Base-by-base conservation (phyloP, 1,140 invertebrate genomes). In the Dinothrombium tinctorium region DNA sequence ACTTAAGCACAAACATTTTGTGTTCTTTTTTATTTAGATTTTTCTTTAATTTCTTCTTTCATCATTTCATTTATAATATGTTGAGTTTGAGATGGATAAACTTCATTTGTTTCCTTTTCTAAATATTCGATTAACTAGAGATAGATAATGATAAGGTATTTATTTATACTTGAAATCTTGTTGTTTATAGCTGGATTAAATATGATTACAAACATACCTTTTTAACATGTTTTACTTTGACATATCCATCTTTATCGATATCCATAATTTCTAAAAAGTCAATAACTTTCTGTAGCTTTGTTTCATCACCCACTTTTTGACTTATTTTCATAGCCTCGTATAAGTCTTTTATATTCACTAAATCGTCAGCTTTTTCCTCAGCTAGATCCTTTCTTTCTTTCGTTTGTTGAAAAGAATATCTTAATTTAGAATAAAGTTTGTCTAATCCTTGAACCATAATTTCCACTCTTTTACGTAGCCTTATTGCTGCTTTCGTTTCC, bases 381-480 rank as follows among this genome's bases (percentile, higher is more conserved):
- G 29, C 32, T 28, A 14, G 24, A 24, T 40, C 39, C 25, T 40
- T 35, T 4, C 37, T 37, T 26, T 39, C 41, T 20, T 40, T 44
- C 31, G 14, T 15, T n/a, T 46, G 25, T 33, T 44, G 3, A 20
- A 36, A 26, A 26, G 33, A 12, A 23, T 46, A 14, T 15, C 40
- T 43, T 2, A 49, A 32, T 23, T 20, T 14, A 9, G 6, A n/a
- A 20, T 45, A 36, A 21, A 25, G 71, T 0, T 59, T 59, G 54
- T 90, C 84, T 62, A 90, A 65, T 51, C 86, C 78, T 7, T 57
- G 59, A 35, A 94, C 83, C 75, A 94, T 83, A 43, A 73, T 78
- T 56, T 83, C 80, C 0, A 95, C 76, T 26, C 53, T 72, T 65
- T 54, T 76, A 53, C 58, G 61, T 9, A 73, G 53, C 14, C 72